phyloP scores from a whole-genome alignment of 2,797 vertebrate genomes.

The Mastacembelus armatus region DNA sequence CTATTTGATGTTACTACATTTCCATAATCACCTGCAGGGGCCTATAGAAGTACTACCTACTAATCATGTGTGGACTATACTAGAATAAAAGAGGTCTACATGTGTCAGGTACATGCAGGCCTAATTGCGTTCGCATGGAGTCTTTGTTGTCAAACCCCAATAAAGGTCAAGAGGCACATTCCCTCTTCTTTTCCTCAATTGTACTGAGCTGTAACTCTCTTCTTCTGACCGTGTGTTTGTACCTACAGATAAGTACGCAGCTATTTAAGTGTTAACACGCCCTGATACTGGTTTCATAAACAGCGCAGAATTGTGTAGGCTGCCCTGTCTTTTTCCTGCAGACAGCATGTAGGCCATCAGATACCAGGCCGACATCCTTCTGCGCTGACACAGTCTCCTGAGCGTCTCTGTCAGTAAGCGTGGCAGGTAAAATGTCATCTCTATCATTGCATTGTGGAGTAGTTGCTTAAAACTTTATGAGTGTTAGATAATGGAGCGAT shows the following conservation, averaged over 20 bases:
- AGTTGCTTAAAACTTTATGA: not conserved
- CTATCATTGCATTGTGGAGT: not conserved
- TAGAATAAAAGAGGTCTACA: too few species aligned
- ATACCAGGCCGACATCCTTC: conserved; percentile 49
- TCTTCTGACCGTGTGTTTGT: conserved; percentile 29
- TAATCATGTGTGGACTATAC: not conserved
- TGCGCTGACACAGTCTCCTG: conserved; percentile 53
- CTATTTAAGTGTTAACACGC: conserved; percentile 38
- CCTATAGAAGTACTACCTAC: not conserved
- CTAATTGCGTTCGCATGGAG: not conserved
- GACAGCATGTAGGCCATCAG: conserved; percentile 73
- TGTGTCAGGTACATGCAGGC: not conserved
- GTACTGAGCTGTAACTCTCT: conserved; percentile 46
- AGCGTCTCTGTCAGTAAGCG: conserved; percentile 17
- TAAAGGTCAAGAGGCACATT: not conserved
- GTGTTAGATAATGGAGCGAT: not conserved
- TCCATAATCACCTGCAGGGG: not conserved
- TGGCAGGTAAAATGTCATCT: conserved; percentile 33
- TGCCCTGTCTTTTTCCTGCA: conserved; percentile 68
- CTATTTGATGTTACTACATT: too few species aligned
- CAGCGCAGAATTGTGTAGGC: conserved; percentile 51
- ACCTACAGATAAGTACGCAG: conserved; percentile 45
- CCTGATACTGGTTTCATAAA: conserved; percentile 49
- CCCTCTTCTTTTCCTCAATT: conserved; percentile 30
- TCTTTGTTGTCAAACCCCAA: not conserved